Conservation (phyloP, 2,113 vertebrate species). For the Gallinago media region DNA sequence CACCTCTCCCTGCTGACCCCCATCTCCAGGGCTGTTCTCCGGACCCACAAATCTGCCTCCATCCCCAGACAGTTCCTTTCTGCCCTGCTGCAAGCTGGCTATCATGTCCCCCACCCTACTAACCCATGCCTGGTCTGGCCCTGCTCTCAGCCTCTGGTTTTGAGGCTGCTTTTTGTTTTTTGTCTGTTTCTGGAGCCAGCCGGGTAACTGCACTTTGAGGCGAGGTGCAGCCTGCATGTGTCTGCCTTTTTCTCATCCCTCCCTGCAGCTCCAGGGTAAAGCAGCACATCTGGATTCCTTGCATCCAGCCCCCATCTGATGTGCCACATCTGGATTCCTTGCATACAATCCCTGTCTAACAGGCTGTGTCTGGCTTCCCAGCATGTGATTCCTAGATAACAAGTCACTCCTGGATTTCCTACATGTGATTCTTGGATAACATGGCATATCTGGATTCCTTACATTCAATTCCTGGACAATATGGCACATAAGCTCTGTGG, state of each 20-base stretch:
- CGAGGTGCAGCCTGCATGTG: background rate
- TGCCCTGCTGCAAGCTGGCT: background rate
- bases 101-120: rapidly evolving
- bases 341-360: slow-evolving; percentile 26
- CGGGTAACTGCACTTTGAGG: background rate
- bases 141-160: background rate
- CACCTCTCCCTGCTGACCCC: background rate
- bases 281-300: slow-evolving; percentile 30
- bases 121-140: background rate
- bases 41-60: background rate
- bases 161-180: background rate
- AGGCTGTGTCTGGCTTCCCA: slow-evolving; percentile 48
- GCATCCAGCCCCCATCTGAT: background rate
- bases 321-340: slow-evolving; percentile 64
- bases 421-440: slow-evolving; percentile 70
- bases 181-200: background rate
- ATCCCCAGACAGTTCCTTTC: background rate
- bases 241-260: background rate
- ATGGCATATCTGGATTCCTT: slow-evolving; percentile 67
- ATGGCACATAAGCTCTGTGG: background rate
- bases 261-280: background rate
- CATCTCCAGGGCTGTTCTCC: background rate
- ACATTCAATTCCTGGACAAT: slow-evolving; percentile 64
- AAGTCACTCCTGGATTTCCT: slow-evolving; percentile 67
- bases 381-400: slow-evolving; percentile 67